These are phyloP conservation scores for Paragorgia papillata DNA, from an alignment of 92 coral and sea anemone species.

Conservation along the genomic window DNA sequence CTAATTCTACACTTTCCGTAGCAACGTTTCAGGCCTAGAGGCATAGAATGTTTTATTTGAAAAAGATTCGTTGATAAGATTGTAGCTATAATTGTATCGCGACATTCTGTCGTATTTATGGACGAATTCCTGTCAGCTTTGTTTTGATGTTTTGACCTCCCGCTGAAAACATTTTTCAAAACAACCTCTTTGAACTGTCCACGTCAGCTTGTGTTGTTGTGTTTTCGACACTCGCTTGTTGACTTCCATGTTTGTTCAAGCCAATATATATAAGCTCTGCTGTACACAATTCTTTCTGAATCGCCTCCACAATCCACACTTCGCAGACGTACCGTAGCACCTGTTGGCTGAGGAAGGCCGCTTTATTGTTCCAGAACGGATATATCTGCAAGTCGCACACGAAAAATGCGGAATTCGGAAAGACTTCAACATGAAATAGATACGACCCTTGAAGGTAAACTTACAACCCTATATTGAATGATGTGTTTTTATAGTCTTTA, in stretches of 20 bases:
- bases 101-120: background rate
- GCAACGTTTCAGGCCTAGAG: too few species aligned
- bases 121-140: background rate
- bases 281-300: too few species aligned
- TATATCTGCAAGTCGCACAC: background rate
- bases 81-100: background rate
- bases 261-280: too few species aligned
- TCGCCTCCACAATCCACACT: too few species aligned
- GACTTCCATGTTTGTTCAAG: background rate
- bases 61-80: background rate
- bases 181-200: background rate
- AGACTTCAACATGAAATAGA: slow-evolving; percentile 31
- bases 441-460: slow-evolving; percentile 24
- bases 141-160: background rate
- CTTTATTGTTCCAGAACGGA: background rate
- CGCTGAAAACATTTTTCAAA: background rate
- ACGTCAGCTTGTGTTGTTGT: background rate
- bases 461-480: background rate
- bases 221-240: background rate
- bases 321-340: too few species aligned
- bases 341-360: background rate
- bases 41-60: too few species aligned
- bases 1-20: too few species aligned
- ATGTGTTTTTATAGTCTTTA: background rate
- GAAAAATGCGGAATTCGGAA: slow-evolving; percentile 19